Evolutionary conservation across 2,888 invertebrate species (phyloP).

Genomic region (Stenotaenia linearis): DNA sequence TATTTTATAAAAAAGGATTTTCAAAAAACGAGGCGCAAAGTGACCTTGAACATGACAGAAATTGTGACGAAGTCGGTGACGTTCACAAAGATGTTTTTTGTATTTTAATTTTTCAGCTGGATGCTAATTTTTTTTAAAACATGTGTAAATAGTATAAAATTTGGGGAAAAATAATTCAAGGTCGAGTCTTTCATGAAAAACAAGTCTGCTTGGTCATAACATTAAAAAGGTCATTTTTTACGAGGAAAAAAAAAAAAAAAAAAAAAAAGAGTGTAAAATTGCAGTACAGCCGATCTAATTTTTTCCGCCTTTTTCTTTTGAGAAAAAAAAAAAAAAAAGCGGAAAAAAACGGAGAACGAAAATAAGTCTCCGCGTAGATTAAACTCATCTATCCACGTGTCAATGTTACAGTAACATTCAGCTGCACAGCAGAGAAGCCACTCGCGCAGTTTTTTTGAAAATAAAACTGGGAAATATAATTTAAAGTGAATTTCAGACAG

Average conservation of each 20-base stretch:
- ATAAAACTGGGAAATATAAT: background rate
- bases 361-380: background rate
- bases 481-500: background rate
- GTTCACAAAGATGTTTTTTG: background rate
- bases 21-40: background rate
- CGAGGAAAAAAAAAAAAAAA: background rate
- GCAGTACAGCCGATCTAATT: background rate
- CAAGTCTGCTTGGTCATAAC: background rate
- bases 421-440: background rate
- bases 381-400: conserved; percentile 5
- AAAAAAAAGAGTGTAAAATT: background rate
- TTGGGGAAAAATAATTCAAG: background rate
- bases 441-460: background rate
- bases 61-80: background rate
- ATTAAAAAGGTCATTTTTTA: background rate
- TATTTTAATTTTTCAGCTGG: too few species aligned
- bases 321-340: background rate
- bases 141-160: background rate
- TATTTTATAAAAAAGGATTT: background rate
- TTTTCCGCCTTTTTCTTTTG: too few species aligned
- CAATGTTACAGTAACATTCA: conserved; percentile 19
- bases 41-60: conserved; percentile 10
- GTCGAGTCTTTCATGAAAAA: background rate
- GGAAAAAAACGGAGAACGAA: background rate
- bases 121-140: too few species aligned